Percentiles rank a stretch among this genome's conserved stretches.
Evolutionary conservation across 1,140 invertebrate genomes (phyloP).

Genomic region (Cyrtorhinus lividipennis): DNA sequence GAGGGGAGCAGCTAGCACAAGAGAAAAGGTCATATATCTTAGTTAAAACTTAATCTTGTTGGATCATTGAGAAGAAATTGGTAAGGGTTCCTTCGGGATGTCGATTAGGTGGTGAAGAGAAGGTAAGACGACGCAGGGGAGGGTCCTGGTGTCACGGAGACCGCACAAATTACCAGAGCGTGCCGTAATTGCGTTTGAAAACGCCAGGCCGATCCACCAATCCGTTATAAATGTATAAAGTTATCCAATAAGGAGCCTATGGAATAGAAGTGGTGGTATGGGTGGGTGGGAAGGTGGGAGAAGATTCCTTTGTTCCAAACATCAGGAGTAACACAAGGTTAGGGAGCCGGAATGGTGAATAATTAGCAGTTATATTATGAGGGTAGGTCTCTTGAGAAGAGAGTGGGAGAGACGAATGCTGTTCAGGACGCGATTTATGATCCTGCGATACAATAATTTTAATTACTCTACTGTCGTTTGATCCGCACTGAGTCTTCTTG

Average conservation of each 20-base stretch:
- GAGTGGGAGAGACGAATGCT: no score
- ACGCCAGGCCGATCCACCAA: neutral
- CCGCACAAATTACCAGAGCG: constrained; percentile 13
- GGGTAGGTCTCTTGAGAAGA: no score
- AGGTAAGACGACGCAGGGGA: neutral
- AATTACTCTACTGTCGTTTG: no score
- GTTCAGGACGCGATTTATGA: no score
- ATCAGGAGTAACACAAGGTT: neutral
- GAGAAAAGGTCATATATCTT: constrained; percentile 9
- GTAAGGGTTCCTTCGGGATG: neutral
- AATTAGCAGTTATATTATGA: no score
- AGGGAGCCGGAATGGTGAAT: no score
- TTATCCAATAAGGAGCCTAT: constrained; percentile 12
- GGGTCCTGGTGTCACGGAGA: neutral
- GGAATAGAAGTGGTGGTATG: neutral
- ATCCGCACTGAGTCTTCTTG: no score
- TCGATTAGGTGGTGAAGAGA: constrained; percentile 5
- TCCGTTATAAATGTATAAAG: constrained; percentile 15
- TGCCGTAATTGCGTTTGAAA: constrained; percentile 13
- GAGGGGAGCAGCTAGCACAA: no score
- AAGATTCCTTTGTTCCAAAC: neutral
- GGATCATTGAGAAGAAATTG: neutral
- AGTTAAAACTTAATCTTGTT: constrained; percentile 1
- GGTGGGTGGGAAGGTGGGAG: neutral
- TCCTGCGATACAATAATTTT: no score